phyloP scores from a whole-genome alignment of 2,113 vertebrate genomes.

The Neotragus moschatus region DNA sequence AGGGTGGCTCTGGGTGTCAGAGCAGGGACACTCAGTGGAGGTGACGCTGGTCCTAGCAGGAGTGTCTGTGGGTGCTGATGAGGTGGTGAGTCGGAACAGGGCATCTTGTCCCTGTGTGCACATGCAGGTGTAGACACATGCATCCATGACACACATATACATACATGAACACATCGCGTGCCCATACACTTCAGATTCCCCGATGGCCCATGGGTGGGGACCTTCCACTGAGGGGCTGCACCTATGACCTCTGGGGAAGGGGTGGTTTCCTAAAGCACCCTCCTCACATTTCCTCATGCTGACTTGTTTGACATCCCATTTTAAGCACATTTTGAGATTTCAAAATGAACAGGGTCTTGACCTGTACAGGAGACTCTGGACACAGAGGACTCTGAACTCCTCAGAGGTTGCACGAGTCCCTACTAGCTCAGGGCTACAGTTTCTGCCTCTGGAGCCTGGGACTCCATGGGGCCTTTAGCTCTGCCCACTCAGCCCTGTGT shows the following conservation, averaged over 20 bases:
- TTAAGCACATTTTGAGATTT: background rate
- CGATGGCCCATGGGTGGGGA: background rate
- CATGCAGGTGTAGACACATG: background rate
- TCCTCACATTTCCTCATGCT: background rate
- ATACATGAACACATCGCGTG: fast-evolving
- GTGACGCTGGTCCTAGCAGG: background rate
- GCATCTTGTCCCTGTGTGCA: background rate
- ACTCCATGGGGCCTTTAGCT: background rate
- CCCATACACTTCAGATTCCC: background rate
- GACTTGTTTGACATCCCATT: background rate
- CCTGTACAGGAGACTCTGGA: background rate
- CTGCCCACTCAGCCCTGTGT: background rate
- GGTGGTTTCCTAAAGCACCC: background rate
- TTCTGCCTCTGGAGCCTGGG: background rate
- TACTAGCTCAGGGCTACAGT: background rate
- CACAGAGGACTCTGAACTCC: background rate
- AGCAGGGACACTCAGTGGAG: background rate
- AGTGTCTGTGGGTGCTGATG: background rate
- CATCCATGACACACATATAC: background rate
- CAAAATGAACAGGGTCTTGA: background rate
- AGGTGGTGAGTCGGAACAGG: background rate
- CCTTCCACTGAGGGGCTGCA: background rate
- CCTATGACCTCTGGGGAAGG: background rate
- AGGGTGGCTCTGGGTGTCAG: background rate
- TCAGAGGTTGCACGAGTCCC: fast-evolving